These are phyloP conservation scores for Melinaea menophilus DNA, from an alignment of 2,888 invertebrate species.

Conservation along the genomic window DNA sequence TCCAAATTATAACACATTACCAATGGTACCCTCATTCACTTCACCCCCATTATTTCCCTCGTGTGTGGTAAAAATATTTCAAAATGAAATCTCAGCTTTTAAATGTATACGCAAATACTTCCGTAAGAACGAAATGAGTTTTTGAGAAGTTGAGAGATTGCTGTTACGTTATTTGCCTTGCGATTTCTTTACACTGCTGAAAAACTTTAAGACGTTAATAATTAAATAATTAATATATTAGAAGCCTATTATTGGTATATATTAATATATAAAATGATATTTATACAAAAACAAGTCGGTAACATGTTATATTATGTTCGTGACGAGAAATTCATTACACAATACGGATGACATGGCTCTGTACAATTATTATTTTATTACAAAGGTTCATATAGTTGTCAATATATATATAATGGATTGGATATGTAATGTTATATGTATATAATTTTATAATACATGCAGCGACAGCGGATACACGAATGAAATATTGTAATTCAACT, in stretches of 20 bases:
- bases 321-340: background rate
- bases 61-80: conserved; percentile 35
- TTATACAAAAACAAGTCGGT: background rate
- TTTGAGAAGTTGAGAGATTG: conserved; percentile 4
- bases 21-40: conserved; percentile 30
- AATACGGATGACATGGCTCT: background rate
- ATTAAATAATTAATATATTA: background rate
- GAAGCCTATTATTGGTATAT: background rate
- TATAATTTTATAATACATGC: too few species aligned
- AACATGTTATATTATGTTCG: background rate
- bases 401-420: background rate
- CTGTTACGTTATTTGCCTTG: background rate
- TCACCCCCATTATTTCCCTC: conserved; percentile 39
- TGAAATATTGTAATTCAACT: too few species aligned
- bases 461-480: too few species aligned
- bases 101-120: conserved; percentile 16
- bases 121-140: conserved; percentile 14
- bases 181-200: background rate
- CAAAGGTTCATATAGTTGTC: background rate
- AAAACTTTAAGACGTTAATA: too few species aligned
- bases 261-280: background rate
- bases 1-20: conserved; percentile 20
- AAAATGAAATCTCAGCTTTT: conserved; percentile 15
- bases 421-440: too few species aligned
- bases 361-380: background rate